phyloP scores from a whole-genome alignment of 2,888 invertebrate species.

The Aricia artaxerxes region DNA sequence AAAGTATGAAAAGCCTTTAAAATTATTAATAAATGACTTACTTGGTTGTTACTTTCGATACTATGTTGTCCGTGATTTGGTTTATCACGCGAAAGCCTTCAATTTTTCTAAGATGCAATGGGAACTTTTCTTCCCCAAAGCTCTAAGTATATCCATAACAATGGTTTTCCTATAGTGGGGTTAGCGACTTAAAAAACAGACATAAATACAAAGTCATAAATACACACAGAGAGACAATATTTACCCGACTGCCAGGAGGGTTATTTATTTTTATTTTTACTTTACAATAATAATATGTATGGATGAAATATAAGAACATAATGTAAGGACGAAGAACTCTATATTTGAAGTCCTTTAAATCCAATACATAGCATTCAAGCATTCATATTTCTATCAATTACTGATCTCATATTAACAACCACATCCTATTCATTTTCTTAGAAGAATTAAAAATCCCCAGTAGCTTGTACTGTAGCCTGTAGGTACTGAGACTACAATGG shows the following conservation, averaged over 20 bases:
- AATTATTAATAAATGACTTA: not conserved
- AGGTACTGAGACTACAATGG: constrained; percentile 65
- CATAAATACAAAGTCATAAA: no score
- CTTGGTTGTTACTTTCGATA: not conserved
- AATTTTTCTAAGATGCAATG: no score
- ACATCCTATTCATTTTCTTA: constrained; percentile 61
- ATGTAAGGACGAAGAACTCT: not conserved
- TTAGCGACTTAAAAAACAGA: no score
- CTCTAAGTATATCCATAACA: not conserved
- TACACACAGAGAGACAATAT: no score
- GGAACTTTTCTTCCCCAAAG: not conserved
- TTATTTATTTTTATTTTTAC: no score
- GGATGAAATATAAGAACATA: no score
- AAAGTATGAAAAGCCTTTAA: not conserved
- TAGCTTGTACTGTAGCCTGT: constrained; percentile 50
- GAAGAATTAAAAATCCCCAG: constrained; percentile 68
- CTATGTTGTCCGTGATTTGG: not conserved
- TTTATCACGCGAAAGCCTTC: not conserved
- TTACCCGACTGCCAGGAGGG: no score
- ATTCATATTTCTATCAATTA: not conserved
- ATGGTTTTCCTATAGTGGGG: not conserved
- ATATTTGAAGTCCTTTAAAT: not conserved
- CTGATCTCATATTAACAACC: not conserved
- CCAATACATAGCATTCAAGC: no score
- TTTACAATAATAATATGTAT: no score